Conservation (phyloP, 1,140 invertebrate genomes). For the Homarus americanus region DNA sequence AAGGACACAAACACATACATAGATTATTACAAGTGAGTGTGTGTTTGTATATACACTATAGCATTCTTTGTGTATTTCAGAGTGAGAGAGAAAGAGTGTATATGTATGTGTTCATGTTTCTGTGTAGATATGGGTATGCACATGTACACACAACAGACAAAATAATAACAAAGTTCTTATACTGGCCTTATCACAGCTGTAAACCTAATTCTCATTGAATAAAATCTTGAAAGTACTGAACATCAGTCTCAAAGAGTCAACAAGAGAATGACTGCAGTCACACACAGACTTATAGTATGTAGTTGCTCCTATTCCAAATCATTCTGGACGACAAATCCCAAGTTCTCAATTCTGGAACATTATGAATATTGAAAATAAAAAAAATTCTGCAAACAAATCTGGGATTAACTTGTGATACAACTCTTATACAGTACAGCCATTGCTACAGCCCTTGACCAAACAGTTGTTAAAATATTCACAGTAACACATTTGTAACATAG, state of each 20-base stretch:
- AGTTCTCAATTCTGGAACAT: conserved; percentile 8
- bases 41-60: too few relatives aligned
- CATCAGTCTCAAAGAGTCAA: background rate
- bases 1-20: too few relatives aligned
- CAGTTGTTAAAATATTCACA: background rate
- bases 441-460: background rate
- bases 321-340: conserved; percentile 23
- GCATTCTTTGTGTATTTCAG: too few relatives aligned
- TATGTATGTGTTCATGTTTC: background rate
- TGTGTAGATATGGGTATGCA: background rate
- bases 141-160: background rate
- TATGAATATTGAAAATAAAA: background rate
- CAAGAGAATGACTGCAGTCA: background rate
- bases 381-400: too few relatives aligned
- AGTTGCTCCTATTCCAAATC: background rate
- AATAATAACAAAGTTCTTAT: background rate
- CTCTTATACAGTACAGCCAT: background rate
- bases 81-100: background rate
- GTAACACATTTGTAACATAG: conserved; percentile 35
- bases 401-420: too few relatives aligned
- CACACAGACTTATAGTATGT: background rate
- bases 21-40: too few relatives aligned
- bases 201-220: background rate
- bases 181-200: conserved; percentile 1
- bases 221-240: background rate